Conservation (phyloP, 1,140 invertebrate species). For the Bombus waltoni region DNA sequence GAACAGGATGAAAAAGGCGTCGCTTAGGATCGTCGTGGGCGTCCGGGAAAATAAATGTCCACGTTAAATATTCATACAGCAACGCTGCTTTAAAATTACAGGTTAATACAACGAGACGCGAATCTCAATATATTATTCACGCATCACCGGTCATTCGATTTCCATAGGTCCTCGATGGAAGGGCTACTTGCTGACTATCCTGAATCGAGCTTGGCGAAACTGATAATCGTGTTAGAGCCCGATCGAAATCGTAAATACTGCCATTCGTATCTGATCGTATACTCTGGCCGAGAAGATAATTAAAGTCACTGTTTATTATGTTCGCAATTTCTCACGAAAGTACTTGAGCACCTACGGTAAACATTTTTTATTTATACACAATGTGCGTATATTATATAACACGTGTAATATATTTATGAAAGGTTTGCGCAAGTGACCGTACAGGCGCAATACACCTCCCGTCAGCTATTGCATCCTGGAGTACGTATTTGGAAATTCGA, state of each 20-base stretch:
- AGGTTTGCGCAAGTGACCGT: too few species aligned
- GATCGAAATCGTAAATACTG: slow-evolving; percentile 2
- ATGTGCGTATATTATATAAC: too few species aligned
- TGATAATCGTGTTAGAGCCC: neutral
- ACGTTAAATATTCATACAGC: slow-evolving; percentile 31
- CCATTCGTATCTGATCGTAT: neutral
- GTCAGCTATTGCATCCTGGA: too few species aligned
- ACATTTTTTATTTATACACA: too few species aligned
- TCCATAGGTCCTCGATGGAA: slow-evolving; percentile 3
- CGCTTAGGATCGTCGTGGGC: slow-evolving; percentile 21
- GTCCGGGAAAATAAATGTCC: slow-evolving; percentile 35
- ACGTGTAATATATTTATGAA: too few species aligned
- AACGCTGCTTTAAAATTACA: slow-evolving; percentile 34
- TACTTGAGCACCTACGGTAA: too few species aligned
- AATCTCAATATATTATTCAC: slow-evolving; percentile 41
- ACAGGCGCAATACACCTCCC: too few species aligned
- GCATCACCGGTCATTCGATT: slow-evolving; percentile 19
- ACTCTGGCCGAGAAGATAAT: neutral
- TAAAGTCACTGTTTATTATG: neutral
- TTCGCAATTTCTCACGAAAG: neutral
- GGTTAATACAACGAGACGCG: slow-evolving; percentile 27
- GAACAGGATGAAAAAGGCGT: slow-evolving; percentile 2
- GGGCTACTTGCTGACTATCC: slow-evolving; percentile 25
- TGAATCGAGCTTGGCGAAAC: neutral
- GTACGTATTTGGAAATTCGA: too few species aligned